phyloP scores from a whole-genome alignment of 2,797 vertebrate genomes.

The Discoglossus pictus region DNA sequence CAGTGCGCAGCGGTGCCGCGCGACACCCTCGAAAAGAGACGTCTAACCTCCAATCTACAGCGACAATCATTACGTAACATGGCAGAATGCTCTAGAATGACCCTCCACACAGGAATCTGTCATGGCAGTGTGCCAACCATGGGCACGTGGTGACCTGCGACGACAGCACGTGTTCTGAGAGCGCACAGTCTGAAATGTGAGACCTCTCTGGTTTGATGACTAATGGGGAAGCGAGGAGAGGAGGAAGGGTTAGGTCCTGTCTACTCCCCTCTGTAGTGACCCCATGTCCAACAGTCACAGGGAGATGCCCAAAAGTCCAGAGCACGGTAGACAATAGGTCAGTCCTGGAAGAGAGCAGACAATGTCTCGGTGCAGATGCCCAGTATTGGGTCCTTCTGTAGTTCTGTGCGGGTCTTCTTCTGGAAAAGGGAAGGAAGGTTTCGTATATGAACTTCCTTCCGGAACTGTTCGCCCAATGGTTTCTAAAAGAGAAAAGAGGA shows the following conservation, averaged over 20 bases:
- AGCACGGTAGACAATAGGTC: constrained; percentile 40
- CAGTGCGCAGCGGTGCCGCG: too few relatives aligned
- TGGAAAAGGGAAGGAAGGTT: constrained; percentile 92
- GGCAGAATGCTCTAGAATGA: too few relatives aligned
- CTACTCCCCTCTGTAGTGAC: neutral
- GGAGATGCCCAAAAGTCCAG: neutral
- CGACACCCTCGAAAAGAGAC: too few relatives aligned
- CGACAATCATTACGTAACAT: too few relatives aligned
- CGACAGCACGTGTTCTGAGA: too few relatives aligned
- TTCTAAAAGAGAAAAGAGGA: constrained; percentile 74
- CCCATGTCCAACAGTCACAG: neutral
- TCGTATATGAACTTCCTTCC: constrained; percentile 96
- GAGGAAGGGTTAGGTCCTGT: neutral
- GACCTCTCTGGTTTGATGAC: too few relatives aligned
- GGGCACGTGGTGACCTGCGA: too few relatives aligned
- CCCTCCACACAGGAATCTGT: too few relatives aligned
- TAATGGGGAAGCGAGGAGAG: constrained; percentile 11
- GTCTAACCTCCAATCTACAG: too few relatives aligned
- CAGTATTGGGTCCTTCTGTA: constrained; percentile 72
- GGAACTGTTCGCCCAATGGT: constrained; percentile 94
- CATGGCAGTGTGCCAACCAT: too few relatives aligned
- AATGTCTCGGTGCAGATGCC: constrained; percentile 66
- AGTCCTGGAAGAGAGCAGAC: constrained; percentile 72
- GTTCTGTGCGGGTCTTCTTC: constrained; percentile 80
- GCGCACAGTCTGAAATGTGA: too few relatives aligned